Conservation (phyloP, 2,888 invertebrate genomes). For the Strigamia maritima region DNA sequence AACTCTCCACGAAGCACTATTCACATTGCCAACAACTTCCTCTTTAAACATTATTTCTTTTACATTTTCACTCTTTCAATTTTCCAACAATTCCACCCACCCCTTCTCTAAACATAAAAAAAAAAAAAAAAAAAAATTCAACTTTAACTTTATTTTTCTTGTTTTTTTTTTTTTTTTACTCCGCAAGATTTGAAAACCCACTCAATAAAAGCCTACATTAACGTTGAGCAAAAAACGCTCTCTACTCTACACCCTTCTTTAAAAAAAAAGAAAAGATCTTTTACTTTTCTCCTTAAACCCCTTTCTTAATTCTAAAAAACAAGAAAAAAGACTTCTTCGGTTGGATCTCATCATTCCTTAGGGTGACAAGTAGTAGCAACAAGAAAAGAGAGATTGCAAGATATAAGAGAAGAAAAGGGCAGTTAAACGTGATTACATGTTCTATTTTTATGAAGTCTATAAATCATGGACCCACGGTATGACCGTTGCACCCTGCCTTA, state of each 20-base stretch:
- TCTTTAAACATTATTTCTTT: neutral
- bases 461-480: neutral
- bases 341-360: conserved; percentile 23
- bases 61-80: neutral
- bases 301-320: neutral
- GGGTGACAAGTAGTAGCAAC: conserved; percentile 16
- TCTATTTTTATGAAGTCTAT: conserved; percentile 27
- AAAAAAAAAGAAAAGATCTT: neutral
- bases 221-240: neutral
- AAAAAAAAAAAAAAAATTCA: neutral
- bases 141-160: neutral
- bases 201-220: neutral
- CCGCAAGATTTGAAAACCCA: neutral
- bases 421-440: conserved; percentile 30
- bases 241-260: neutral
- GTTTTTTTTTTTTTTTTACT: neutral
- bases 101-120: neutral
- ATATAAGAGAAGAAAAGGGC: conserved; percentile 29
- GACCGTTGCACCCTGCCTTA: neutral
- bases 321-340: neutral
- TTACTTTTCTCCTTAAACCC: conserved; percentile 12
- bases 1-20: neutral
- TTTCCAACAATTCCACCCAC: neutral
- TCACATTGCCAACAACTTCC: conserved; percentile 1
- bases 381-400: conserved; percentile 11